phyloP scores from a whole-genome alignment of 2,113 vertebrate species.

The Pterocles burchelli region DNA sequence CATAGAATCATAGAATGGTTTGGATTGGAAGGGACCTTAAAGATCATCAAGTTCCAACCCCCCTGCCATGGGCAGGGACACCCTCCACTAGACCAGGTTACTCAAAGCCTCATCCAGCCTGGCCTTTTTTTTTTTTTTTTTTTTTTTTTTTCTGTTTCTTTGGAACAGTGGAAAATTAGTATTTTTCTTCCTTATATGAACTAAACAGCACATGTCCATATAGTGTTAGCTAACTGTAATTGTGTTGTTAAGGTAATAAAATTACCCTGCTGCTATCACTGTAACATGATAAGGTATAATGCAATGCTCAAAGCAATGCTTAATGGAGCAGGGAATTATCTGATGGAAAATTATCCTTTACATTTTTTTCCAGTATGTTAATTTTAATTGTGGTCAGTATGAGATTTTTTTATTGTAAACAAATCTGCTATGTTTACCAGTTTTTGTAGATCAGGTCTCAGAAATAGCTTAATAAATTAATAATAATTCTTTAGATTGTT shows the following conservation, averaged over 20 bases:
- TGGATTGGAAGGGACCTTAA: too few relatives aligned
- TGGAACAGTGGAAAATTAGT: too few relatives aligned
- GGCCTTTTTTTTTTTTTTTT: too few relatives aligned
- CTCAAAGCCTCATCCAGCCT: too few relatives aligned
- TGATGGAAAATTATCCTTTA: not conserved
- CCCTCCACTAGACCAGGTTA: too few relatives aligned
- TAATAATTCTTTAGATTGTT: not conserved
- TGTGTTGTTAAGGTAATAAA: constrained; percentile 1
- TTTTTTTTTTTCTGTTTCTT: too few relatives aligned
- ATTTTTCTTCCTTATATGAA: not conserved
- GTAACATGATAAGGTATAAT: not conserved
- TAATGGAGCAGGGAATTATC: not conserved
- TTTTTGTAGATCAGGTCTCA: not conserved
- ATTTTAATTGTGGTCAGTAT: not conserved
- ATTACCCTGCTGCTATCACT: not conserved
- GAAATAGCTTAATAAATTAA: not conserved
- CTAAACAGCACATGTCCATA: not conserved
- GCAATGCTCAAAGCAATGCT: not conserved
- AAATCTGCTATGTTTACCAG: not conserved
- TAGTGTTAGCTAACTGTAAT: not conserved
- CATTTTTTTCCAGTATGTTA: not conserved
- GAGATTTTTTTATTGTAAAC: not conserved
- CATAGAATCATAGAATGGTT: too few relatives aligned
- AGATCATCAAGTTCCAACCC: too few relatives aligned
- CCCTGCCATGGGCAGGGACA: too few relatives aligned